These are phyloP conservation scores for Drosophila sproati DNA, from an alignment of 1,140 invertebrate genomes.

Conservation along the genomic window DNA sequence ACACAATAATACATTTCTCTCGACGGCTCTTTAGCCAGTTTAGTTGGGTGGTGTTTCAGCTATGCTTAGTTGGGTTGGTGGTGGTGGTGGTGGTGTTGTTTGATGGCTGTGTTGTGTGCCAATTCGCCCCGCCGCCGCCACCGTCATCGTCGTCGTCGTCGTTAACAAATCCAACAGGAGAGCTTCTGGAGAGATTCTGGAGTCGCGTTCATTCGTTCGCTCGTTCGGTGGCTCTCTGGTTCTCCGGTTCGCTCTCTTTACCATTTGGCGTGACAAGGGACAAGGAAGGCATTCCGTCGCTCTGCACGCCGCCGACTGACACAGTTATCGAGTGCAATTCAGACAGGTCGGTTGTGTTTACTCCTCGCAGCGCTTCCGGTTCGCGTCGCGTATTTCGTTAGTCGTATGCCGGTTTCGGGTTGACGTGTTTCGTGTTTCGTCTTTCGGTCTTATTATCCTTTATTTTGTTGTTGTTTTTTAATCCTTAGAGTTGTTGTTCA, in stretches of 20 bases:
- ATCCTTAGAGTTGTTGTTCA: conserved; percentile 57
- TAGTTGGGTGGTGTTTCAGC: background rate
- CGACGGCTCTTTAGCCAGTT: background rate
- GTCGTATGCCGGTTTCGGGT: conserved; percentile 48
- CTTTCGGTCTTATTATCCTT: conserved; percentile 34
- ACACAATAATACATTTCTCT: background rate
- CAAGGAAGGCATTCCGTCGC: conserved; percentile 62
- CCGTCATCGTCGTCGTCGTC: too few relatives aligned
- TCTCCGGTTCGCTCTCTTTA: background rate
- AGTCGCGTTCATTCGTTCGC: background rate
- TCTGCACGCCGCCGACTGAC: conserved; percentile 58
- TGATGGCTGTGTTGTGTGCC: conserved; percentile 24
- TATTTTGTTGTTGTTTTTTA: conserved; percentile 43
- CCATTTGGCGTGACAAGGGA: background rate
- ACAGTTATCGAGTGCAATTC: conserved; percentile 84
- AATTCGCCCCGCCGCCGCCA: conserved; percentile 23
- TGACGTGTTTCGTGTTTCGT: conserved; percentile 3
- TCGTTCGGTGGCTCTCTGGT: background rate
- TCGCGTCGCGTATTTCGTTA: conserved; percentile 57
- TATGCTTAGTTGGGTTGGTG: conserved; percentile 5
- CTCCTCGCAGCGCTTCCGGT: conserved; percentile 28
- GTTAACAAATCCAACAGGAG: conserved; percentile 32
- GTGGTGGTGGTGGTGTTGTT: conserved; percentile 32
- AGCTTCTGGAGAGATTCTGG: conserved; percentile 35
- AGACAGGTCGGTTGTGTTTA: conserved; percentile 79